Conservation (phyloP, 2,888 invertebrate genomes). For the Oxyteleia sp. region DNA sequence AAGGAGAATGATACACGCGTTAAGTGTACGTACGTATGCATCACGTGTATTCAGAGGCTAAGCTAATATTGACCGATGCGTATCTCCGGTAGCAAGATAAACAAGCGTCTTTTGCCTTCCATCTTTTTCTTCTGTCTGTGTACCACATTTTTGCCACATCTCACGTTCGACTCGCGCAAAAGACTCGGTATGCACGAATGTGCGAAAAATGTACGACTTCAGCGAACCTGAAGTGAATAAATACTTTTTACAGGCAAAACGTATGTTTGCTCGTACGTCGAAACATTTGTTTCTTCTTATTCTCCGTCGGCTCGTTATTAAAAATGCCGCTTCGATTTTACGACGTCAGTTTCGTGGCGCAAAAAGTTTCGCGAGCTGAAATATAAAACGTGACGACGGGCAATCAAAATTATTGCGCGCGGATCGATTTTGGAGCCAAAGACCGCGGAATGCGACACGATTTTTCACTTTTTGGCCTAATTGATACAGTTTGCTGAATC, state of each 20-base stretch:
- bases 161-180: slow-evolving; percentile 60
- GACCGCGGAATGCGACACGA: slow-evolving; percentile 18
- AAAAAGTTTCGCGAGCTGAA: slow-evolving; percentile 26
- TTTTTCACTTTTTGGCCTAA: slow-evolving; percentile 31
- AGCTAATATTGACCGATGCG: slow-evolving; percentile 86
- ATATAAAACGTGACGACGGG: neutral
- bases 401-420: slow-evolving; percentile 26
- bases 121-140: slow-evolving; percentile 51
- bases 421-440: slow-evolving; percentile 41
- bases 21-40: slow-evolving; percentile 76
- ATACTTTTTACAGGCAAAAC: slow-evolving; percentile 51
- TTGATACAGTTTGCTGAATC: slow-evolving; percentile 13
- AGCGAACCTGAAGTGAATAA: slow-evolving; percentile 54
- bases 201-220: slow-evolving; percentile 66
- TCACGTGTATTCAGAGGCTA: slow-evolving; percentile 82
- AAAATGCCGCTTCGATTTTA: slow-evolving; percentile 37
- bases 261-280: slow-evolving; percentile 25
- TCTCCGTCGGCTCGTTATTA: slow-evolving; percentile 37
- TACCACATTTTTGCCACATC: slow-evolving; percentile 70
- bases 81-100: slow-evolving; percentile 85
- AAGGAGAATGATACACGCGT: slow-evolving; percentile 64
- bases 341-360: slow-evolving; percentile 22
- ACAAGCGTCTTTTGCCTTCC: slow-evolving; percentile 79
- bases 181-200: slow-evolving; percentile 50
- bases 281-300: slow-evolving; percentile 48